Conservation (phyloP, 2,888 invertebrate species). For the Luperina nickerlii region DNA sequence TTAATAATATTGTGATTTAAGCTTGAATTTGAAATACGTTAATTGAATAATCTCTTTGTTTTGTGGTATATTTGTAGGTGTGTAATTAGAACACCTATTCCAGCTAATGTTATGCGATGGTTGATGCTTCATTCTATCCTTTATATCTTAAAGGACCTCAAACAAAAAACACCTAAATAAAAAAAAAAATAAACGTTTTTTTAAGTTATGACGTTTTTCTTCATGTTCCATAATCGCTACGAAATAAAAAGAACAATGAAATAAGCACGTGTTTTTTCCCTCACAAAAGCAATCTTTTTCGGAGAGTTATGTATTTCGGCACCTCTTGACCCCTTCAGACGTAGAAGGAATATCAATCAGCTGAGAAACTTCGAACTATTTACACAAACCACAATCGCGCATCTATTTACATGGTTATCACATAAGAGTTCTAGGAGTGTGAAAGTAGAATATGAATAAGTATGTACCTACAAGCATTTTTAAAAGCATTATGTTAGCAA, state of each 20-base stretch:
- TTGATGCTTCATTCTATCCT: too few relatives aligned
- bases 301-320: constrained; percentile 59
- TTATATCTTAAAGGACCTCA: neutral
- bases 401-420: constrained; percentile 30
- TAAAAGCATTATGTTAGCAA: neutral
- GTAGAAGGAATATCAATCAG: constrained; percentile 58
- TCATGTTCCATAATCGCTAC: constrained; percentile 29
- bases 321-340: constrained; percentile 58
- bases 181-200: constrained; percentile 3
- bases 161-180: neutral
- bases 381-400: constrained; percentile 36
- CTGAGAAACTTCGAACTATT: constrained; percentile 46
- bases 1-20: constrained; percentile 14
- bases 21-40: neutral
- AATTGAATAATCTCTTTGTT: neutral
- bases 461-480: neutral
- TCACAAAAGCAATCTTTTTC: constrained; percentile 50
- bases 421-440: neutral
- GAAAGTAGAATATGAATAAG: neutral
- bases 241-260: constrained; percentile 57
- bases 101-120: neutral
- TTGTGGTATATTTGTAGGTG: neutral
- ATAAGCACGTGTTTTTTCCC: constrained; percentile 45
- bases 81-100: neutral
- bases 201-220: constrained; percentile 6